These are phyloP conservation scores for Cetonia aurata DNA, from an alignment of 2,888 invertebrate genomes.

Conservation along the genomic window DNA sequence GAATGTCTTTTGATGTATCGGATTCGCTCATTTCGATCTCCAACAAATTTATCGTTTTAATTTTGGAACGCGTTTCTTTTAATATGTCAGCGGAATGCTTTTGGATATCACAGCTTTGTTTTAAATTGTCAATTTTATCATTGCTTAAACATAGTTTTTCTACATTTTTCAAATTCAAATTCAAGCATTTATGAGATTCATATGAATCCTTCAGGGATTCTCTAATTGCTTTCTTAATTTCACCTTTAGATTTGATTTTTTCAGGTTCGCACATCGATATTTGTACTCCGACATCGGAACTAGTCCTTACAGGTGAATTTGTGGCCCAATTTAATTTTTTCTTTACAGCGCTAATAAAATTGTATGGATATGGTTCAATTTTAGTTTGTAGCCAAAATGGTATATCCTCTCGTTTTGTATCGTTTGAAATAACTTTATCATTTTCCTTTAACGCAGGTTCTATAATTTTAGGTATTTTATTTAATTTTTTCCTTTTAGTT, in stretches of 20 bases:
- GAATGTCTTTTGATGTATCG: conserved; percentile 66
- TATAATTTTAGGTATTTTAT: conserved; percentile 29
- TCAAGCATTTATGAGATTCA: conserved; percentile 57
- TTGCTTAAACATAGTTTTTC: conserved; percentile 56
- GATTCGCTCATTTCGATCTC: conserved; percentile 60
- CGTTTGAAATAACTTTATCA: not conserved
- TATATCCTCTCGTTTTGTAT: conserved; percentile 22
- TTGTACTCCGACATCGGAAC: conserved; percentile 54
- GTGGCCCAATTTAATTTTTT: conserved; percentile 67
- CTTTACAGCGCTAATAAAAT: conserved; percentile 73
- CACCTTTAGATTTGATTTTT: conserved; percentile 31
- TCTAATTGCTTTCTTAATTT: conserved; percentile 41
- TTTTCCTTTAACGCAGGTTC: conserved; percentile 11
- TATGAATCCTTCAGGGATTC: conserved; percentile 51
- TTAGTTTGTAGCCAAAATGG: conserved; percentile 64
- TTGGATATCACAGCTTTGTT: conserved; percentile 45
- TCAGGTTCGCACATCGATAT: conserved; percentile 35
- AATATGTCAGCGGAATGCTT: conserved; percentile 19
- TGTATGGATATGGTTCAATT: conserved; percentile 70
- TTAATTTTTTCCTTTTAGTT: conserved; percentile 42
- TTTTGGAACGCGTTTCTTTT: conserved; percentile 40
- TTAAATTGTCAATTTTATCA: conserved; percentile 10
- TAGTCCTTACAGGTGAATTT: conserved; percentile 52
- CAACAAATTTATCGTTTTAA: not conserved
- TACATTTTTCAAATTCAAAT: conserved; percentile 57